These are phyloP conservation scores for Lasioglossum morio DNA, from an alignment of 2,888 invertebrate genomes.

Conservation along the genomic window DNA sequence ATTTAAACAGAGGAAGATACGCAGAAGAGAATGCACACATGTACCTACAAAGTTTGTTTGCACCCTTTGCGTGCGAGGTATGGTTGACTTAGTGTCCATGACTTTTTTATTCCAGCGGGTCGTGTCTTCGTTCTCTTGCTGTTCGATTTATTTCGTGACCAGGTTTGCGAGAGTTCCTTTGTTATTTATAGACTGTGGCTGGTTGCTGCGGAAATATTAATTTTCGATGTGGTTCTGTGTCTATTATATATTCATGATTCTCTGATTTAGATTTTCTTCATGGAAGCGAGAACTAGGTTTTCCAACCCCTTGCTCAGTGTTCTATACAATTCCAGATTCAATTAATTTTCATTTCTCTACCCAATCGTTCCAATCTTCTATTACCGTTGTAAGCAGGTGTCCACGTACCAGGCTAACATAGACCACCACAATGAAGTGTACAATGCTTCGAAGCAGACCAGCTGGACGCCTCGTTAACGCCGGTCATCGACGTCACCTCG, in stretches of 20 bases:
- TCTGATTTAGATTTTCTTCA: background rate
- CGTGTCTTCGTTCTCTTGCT: background rate
- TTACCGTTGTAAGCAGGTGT: background rate
- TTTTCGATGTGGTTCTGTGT: background rate
- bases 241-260: background rate
- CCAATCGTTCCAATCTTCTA: background rate
- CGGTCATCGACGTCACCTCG: slow-evolving; percentile 33
- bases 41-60: no score
- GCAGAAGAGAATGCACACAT: no score
- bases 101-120: background rate
- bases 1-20: no score
- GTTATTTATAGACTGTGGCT: background rate
- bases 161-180: background rate
- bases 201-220: background rate
- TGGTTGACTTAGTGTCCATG: background rate
- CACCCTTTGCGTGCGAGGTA: background rate
- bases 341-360: background rate
- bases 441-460: slow-evolving; percentile 4
- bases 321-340: no score
- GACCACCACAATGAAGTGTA: slow-evolving; percentile 2
- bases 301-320: no score
- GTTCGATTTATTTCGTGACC: background rate
- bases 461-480: slow-evolving; percentile 39
- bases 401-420: background rate
- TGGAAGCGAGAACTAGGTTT: background rate